Conservation (phyloP, 2,797 vertebrate genomes). For the Danio tinwini region DNA sequence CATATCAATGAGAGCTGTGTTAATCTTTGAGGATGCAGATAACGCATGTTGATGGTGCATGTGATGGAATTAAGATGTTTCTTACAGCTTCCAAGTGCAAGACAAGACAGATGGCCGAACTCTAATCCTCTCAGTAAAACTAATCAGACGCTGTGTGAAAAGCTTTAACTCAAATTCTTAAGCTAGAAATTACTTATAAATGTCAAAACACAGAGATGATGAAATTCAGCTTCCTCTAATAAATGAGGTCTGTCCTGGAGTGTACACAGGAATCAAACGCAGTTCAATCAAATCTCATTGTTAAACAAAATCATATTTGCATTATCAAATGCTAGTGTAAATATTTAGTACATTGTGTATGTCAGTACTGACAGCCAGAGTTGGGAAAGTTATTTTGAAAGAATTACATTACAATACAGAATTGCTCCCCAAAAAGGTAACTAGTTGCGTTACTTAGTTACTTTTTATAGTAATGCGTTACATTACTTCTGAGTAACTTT, state of each 20-base stretch:
- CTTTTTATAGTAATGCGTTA: no score
- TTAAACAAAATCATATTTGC: neutral
- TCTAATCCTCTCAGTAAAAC: constrained; percentile 47
- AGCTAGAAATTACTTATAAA: neutral
- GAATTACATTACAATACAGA: no score
- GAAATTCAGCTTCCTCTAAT: neutral
- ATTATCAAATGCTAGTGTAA: constrained; percentile 3
- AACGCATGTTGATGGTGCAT: neutral
- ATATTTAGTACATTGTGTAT: neutral
- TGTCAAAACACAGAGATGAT: neutral
- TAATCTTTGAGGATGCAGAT: constrained; percentile 4
- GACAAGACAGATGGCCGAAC: constrained; percentile 31
- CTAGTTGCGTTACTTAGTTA: no score
- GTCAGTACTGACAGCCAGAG: neutral
- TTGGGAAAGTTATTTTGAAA: no score
- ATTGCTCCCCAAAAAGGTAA: no score
- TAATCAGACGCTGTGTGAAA: constrained; percentile 36
- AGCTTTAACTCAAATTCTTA: neutral
- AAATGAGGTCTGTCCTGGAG: neutral
- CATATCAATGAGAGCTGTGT: neutral
- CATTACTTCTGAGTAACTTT: no score
- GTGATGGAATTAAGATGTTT: constrained; percentile 19
- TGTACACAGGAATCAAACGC: neutral
- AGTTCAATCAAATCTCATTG: neutral
- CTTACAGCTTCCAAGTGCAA: constrained; percentile 6